Conservation (phyloP, 2,888 invertebrate genomes). For the Tanypteryx hageni region DNA sequence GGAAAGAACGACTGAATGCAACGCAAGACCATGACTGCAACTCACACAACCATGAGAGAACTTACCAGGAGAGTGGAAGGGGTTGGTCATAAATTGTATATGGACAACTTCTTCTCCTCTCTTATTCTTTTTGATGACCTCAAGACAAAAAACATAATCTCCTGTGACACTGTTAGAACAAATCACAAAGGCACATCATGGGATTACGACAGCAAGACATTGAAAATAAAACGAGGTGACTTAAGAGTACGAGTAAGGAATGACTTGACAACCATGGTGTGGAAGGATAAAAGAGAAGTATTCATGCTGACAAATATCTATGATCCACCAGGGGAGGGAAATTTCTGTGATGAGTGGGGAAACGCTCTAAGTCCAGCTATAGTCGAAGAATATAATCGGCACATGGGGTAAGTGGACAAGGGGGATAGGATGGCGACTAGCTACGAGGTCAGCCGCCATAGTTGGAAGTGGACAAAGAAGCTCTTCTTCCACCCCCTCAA, state of each 20-base stretch:
- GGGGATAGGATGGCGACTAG: not conserved
- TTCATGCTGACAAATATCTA: not conserved
- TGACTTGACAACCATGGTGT: not conserved
- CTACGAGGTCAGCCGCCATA: too few species aligned
- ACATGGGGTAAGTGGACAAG: not conserved
- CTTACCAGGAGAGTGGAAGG: conserved; percentile 32
- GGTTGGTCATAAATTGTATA: not conserved
- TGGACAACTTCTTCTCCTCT: conserved; percentile 14
- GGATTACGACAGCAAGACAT: not conserved
- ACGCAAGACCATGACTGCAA: conserved; percentile 12
- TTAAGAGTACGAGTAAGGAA: not conserved
- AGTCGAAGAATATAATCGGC: not conserved
- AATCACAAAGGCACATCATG: not conserved
- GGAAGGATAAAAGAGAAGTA: not conserved
- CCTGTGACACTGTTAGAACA: not conserved
- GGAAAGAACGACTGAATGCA: not conserved
- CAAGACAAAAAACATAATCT: not conserved
- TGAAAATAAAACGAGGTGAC: not conserved
- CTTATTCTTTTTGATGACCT: not conserved
- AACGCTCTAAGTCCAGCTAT: not conserved
- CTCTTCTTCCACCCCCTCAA: too few species aligned
- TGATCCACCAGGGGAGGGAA: not conserved
- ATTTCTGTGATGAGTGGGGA: not conserved
- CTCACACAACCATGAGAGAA: not conserved
- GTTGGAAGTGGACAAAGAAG: too few species aligned